Base-by-base conservation (phyloP, 2,888 invertebrate genomes). In the Synergus japonicus region DNA sequence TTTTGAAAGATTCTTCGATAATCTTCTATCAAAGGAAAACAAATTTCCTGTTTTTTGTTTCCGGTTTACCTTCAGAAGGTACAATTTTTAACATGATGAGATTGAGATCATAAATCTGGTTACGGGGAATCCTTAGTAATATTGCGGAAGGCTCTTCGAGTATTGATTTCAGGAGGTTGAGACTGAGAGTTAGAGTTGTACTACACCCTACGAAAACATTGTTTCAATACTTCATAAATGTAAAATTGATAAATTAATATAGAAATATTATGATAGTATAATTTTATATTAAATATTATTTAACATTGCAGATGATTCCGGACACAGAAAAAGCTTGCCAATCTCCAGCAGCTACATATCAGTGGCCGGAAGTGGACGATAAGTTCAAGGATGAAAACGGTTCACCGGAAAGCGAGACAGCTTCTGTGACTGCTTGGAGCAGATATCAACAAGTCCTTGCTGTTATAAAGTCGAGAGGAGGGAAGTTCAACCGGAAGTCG, bases 361-460 rank as follows among this genome's bases (percentile, higher is more conserved):
- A 69, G n/a, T 49, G 69, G 22, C 69, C 83, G 77, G 85, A 86
- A 15, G 79, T 85, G 9, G 79, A 80, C 76, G 86, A 87, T 60
- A 82, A 85, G 73, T 81, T 77, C 41, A 87, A 87, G 84, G 86
- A 82, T 76, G 86, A 58, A 18, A 54, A 83, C 80, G 82, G 77
- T 76, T 81, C 44, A 41, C 81, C 86, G 85, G 87, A 89, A 88
- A 86, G 86, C 87, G 88, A 90, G 84, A 85, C 85, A 84, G 88
- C 89, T 65, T 88, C 89, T 83, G 67, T 85, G 77, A 91, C 90
- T 41, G 92, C 92, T 0, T 92, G 91, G 91, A 88, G 87, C 76
- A 89, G 89, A 85, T 92, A 92, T 79, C 88, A 89, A 79, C 88
- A 88, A 79, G 86, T 90, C 67, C 86, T 91, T 76, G 86, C 88